Base-by-base conservation (phyloP, 1,140 invertebrate species). In the Caenorhabditis briggsae region DNA sequence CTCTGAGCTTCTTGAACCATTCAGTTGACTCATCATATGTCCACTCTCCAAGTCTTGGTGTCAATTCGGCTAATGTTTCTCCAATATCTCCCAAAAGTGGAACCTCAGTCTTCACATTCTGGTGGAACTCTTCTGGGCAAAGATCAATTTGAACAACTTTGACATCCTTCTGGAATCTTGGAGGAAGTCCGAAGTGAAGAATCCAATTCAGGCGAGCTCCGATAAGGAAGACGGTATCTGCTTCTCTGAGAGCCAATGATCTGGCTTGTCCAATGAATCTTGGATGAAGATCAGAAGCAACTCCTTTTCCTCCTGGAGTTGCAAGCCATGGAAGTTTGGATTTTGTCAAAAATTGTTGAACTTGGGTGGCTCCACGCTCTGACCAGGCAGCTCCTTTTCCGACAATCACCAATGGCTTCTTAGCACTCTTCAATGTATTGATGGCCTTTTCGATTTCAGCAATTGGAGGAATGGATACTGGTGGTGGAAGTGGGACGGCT, bases 141-240 rank as follows among this genome's bases (percentile, higher is more conserved):
- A 98, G 94, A 91, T 98, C 97, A 11, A 98, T 95, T 95, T 96
- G 97, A 90, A 98, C 96, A 82, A 98, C 59, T 94, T 97, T 96
- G 0, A 97, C 96, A 92, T 96, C 93, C 25, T 94, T 93, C 46
- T 94, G 94, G 92, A 95, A 98, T 46, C 97, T 93, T 20, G 97
- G 97, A n/a, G 95, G 93, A 78, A 95, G 94, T 14, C 97, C 97
- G 94, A 98, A 99, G 93, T 99, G 97, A 53, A 99, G 93, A 93
- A 98, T 98, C 97, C 97, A 98, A 93, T 99, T 99, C 0, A 98
- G 93, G 85, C 97, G 93, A 2, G 97, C 97, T 5, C 97, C 97
- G 20, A 98, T 92, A 18, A 98, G 93, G 3, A 99, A 88, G 9
- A 98, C 94, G 0, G 97, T 95, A 93, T 98, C 97, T 25, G 96